These are phyloP conservation scores for Drosophila ustulata DNA, from an alignment of 2,888 invertebrate genomes.

Conservation along the genomic window DNA sequence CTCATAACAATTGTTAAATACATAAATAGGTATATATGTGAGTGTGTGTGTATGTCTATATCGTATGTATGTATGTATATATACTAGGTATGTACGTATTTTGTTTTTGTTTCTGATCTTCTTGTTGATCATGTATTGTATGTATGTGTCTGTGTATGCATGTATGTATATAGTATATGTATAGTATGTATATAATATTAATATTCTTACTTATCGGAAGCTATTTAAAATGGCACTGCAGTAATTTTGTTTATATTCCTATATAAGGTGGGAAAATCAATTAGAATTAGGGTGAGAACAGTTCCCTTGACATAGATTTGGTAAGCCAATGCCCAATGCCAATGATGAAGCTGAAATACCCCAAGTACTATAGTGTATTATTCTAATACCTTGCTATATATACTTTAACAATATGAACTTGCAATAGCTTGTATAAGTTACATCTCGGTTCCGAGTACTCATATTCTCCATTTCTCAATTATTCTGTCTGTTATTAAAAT, in stretches of 20 bases:
- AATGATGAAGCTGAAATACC: conserved; percentile 46
- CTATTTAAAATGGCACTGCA: conserved; percentile 84
- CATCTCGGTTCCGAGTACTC: conserved; percentile 22
- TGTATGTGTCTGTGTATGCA: conserved; percentile 48
- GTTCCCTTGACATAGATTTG: conserved; percentile 29
- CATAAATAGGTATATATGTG: conserved; percentile 55
- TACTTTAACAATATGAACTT: conserved; percentile 45
- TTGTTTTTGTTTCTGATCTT: background rate
- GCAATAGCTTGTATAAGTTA: conserved; percentile 45
- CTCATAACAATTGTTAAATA: conserved; percentile 71
- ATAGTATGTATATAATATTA: conserved; percentile 20
- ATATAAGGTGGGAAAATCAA: conserved; percentile 84
- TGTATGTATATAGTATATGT: conserved; percentile 46
- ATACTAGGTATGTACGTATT: conserved; percentile 41
- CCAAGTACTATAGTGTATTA: conserved; percentile 35
- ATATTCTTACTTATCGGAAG: conserved; percentile 77
- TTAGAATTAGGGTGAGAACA: conserved; percentile 73
- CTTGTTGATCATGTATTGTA: conserved; percentile 8
- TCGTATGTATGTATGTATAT: conserved; percentile 50
- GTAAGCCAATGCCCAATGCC: conserved; percentile 31
- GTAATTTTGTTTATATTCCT: conserved; percentile 81
- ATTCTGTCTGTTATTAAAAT: conserved; percentile 50
- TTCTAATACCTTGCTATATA: conserved; percentile 38
- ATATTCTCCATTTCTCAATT: conserved; percentile 24
- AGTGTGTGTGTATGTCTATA: conserved; percentile 54